Evolutionary conservation across 2,888 invertebrate genomes (phyloP), one percentile per base, ranked within the genome.

Genomic region (Cephus rjabovi): DNA sequence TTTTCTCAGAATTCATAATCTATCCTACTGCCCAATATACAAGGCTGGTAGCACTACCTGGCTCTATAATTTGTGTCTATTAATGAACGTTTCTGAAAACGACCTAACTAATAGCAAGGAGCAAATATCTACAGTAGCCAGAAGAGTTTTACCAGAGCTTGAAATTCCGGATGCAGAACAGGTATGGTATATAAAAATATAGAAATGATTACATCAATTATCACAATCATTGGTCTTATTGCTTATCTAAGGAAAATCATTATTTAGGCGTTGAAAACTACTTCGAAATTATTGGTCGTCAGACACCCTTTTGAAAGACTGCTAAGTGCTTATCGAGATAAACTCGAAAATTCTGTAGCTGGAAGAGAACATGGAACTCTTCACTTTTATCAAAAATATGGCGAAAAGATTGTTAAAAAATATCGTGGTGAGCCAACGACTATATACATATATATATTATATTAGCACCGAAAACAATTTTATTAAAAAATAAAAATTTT

Each of bases 221-320:
- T 23, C 6, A 23, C 23, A 23, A 23, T 56, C 2, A 9, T 23
- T 9, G 56, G 9, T 56, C 23, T 56, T 56, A 23, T 23, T 56
- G 23, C 23, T 6, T 56, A 23, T 56, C 56, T 9, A 56, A 56
- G 6, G 9, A 23, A 56, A 23, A 23, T 56, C 56, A 56, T 56
- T 56, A 56, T 23, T 56, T 23, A 56, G 56, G 56, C 23, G 2
- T 2, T 56, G 23, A 56, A 56, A 23, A 74, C 23, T 37, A 34
- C 75, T 73, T 80, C 90, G 79, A 94, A 93, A 84, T 89, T 94
- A 69, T 82, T 94, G 73, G 92, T 94, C 70, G 94, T 94, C n/a
- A 90, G 94, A 12, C 94, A 94, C 86, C 94, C 94, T 1, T 93
- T 94, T 81, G 94, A 94, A 82, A 90, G 94, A 77, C 84, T 94